phyloP scores from a whole-genome alignment of 2,113 vertebrate genomes.

The Hydrolagus affinis region DNA sequence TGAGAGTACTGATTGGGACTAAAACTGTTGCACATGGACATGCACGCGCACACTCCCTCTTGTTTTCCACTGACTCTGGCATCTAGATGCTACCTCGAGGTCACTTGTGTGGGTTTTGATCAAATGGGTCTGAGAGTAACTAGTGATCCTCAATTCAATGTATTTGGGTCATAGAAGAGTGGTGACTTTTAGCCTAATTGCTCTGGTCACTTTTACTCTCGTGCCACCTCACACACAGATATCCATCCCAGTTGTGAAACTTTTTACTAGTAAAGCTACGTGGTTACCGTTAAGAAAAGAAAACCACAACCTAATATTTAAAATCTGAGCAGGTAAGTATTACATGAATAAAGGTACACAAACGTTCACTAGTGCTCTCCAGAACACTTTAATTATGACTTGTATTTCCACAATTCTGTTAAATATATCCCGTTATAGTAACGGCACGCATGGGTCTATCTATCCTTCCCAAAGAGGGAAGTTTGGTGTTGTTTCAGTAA shows the following conservation, averaged over 20 bases:
- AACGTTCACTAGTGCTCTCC: background rate
- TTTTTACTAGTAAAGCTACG: background rate
- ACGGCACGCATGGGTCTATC: background rate
- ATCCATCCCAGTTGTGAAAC: background rate
- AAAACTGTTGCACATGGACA: background rate
- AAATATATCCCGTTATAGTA: background rate
- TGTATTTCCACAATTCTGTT: background rate
- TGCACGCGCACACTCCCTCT: constrained; percentile 4
- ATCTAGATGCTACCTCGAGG: constrained; percentile 13
- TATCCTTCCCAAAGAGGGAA: constrained; percentile 12
- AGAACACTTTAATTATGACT: background rate
- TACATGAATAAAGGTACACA: constrained; percentile 11
- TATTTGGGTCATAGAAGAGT: constrained; percentile 23
- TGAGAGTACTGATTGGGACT: background rate
- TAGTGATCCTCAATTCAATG: constrained; percentile 19
- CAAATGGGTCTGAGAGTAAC: constrained; percentile 5
- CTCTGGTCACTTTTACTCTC: background rate
- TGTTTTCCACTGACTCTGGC: constrained; percentile 29
- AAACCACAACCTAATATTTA: constrained; percentile 9
- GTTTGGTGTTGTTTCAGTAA: constrained; percentile 18
- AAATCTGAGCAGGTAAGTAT: constrained; percentile 20
- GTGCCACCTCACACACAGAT: background rate
- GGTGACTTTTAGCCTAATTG: background rate
- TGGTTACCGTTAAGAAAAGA: background rate
- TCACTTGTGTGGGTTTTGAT: background rate